Base-by-base conservation (phyloP, 35 echinoderm and acorn worm species). In the Stichopus chloronotus region DNA sequence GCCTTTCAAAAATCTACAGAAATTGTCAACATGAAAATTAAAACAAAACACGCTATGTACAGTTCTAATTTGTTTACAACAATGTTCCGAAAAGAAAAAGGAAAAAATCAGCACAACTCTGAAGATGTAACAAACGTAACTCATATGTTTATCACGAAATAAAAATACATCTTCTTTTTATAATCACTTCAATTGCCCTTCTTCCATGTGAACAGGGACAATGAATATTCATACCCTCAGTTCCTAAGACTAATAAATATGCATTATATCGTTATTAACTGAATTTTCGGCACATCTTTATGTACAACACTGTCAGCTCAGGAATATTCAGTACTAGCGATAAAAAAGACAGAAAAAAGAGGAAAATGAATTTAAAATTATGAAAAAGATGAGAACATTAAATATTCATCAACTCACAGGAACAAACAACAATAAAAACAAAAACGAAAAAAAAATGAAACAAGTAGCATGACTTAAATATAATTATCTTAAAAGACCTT, bases 1-100 rank as follows among this genome's bases (percentile, higher is more conserved):
- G 82, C 82, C 54, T 85, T 58, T 85, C 57, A 56, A 85, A 85
- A 85, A 25, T 85, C 82, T 85, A 85, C 82, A 85, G 82, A 85
- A 85, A 85, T 85, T 58, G 56, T 85, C 54, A 57, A 85, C 82
- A 85, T 85, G 82, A 85, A 85, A 74, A 58, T 85, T 58, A 85
- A 85, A 85, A 57, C 54, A 85, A 84, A 85, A 85, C 82, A 85
- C 55, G 17, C 82, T 85, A 58, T 85, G 22, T 85, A 85, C 82
- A 85, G 57, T 19, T 85, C 24, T 56, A 85, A 58, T 85, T 14
- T 85, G 82, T 85, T 85, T 85, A 85, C 82, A 85, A 85, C 82
- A 85, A 85, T 58, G 56, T 85, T 59, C 55, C 14, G 52, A 85
- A 83, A 83, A 24, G 16, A 20, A 58, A 85, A 72, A 19, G 12